Conservation (phyloP, 2,888 invertebrate genomes). For the Agonopterix heracliana region DNA sequence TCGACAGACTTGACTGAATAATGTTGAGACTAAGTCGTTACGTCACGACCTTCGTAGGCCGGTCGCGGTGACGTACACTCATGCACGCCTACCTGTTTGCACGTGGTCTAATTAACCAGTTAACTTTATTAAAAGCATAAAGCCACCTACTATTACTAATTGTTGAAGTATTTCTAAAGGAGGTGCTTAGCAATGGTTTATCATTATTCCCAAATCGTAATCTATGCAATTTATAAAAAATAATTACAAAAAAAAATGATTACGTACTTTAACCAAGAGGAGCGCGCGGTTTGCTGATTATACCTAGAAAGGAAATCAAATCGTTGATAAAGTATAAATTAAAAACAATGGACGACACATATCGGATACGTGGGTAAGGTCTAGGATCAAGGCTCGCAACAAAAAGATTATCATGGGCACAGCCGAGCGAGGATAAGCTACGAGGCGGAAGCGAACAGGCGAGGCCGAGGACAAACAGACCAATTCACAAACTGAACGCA, state of each 20-base stretch:
- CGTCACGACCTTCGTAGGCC: constrained; percentile 67
- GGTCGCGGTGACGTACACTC: constrained; percentile 53
- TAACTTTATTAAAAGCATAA: too few relatives aligned
- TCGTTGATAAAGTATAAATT: constrained; percentile 19
- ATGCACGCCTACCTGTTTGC: constrained; percentile 57
- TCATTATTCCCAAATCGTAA: too few relatives aligned
- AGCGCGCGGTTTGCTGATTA: constrained; percentile 73
- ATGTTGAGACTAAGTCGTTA: constrained; percentile 56
- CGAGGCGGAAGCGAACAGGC: constrained; percentile 65
- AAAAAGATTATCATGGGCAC: constrained; percentile 69
- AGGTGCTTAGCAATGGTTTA: too few relatives aligned
- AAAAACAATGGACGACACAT: constrained; percentile 40
- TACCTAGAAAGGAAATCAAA: constrained; percentile 73
- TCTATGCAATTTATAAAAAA: neutral
- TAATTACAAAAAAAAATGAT: constrained; percentile 26
- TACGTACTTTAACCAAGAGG: constrained; percentile 74
- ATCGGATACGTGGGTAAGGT: constrained; percentile 43
- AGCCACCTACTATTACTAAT: too few relatives aligned
- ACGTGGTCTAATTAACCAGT: constrained; percentile 44
- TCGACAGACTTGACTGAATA: constrained; percentile 49
- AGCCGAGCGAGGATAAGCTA: constrained; percentile 67
- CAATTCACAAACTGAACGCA: constrained; percentile 62
- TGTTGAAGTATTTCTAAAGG: too few relatives aligned
- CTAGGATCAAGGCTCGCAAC: constrained; percentile 63
- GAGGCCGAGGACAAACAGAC: constrained; percentile 68